Percentiles rank a stretch among this genome's conserved stretches.
Evolutionary conservation across 2,888 invertebrate species (phyloP).

Genomic region (Pyrrhia umbra): DNA sequence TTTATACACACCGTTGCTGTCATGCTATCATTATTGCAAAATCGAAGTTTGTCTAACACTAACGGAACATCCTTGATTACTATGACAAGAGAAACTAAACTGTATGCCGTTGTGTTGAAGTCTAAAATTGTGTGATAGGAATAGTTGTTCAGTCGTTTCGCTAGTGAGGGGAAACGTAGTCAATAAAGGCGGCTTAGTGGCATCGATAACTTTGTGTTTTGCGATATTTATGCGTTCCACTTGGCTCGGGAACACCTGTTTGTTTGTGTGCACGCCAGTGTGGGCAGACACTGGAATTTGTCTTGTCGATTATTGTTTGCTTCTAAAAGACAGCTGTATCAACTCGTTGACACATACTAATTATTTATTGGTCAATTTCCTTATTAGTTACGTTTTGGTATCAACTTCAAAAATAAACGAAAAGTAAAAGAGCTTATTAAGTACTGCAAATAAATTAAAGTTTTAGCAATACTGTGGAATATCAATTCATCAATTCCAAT

Average conservation of each 20-base stretch:
- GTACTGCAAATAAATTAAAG: no score
- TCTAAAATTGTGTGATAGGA: conserved; percentile 54
- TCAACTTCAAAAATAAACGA: neutral
- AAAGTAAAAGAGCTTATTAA: no score
- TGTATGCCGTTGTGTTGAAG: conserved; percentile 55
- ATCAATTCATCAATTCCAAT: no score
- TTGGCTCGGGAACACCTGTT: conserved; percentile 81
- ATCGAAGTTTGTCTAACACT: conserved; percentile 73
- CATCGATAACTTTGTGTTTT: conserved; percentile 88
- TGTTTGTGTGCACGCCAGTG: conserved; percentile 66
- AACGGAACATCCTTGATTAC: conserved; percentile 65
- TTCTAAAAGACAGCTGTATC: conserved; percentile 30
- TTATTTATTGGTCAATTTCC: conserved; percentile 4
- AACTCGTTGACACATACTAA: conserved; percentile 16
- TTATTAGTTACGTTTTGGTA: neutral
- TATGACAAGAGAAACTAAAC: conserved; percentile 53
- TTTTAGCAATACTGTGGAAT: no score
- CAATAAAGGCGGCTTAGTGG: conserved; percentile 87
- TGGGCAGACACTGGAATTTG: conserved; percentile 38
- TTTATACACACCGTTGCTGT: conserved; percentile 77
- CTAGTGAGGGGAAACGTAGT: conserved; percentile 78
- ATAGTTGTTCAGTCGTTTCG: conserved; percentile 67
- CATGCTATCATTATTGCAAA: conserved; percentile 84
- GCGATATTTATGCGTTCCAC: conserved; percentile 84
- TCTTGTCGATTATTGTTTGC: conserved; percentile 50